Base-by-base conservation (phyloP, 1,140 invertebrate species). In the Drosophila nigromelanica region DNA sequence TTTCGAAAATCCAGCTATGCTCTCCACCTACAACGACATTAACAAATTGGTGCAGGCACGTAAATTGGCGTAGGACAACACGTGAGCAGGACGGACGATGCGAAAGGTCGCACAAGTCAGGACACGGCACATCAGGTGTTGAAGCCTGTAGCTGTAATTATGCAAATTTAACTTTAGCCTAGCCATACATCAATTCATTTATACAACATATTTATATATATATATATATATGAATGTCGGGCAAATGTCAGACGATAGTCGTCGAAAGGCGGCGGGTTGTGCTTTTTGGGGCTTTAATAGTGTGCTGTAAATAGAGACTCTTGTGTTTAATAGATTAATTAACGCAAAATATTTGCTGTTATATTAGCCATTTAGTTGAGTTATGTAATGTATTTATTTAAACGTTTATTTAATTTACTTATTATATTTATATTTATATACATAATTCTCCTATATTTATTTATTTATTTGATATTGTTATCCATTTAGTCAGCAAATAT, bases 1-100 rank as follows among this genome's bases (percentile, higher is more conserved):
- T 60, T 93, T 94, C 48, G 95, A 93, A 7, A 92, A 94, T 82
- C 95, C 96, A 66, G 96, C 96, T 6, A 97, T 97, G 95, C 93
- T 97, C 37, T 95, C 95, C 21, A 97, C 96, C 0, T 97, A 95
- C 90, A 95, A 97, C 80, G 96, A 97, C 74, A 97, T 97, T 71
- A 96, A 97, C 80, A 97, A 97, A 92, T 93, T 97, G 33, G 96
- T 97, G 3, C 95, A 96, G 51, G 96, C 96, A 3, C 94, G 96
- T 68, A 95, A 95, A 78, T 72, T 94, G 33, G 76, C 90, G 78
- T 91, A 91, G 64, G 45, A 7, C 35, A 3, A 8, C 27, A 27
- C 6, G 27, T 27, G 27, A 27, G 33, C 33, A 42, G 39, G 12
- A 55, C 30, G 55, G 59, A 47, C 14, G 30, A 51, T 48, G 58